Evolutionary conservation across 2,888 invertebrate species (phyloP), one percentile per base, ranked within the genome.

Genomic region (Chymomyza caudatula): DNA sequence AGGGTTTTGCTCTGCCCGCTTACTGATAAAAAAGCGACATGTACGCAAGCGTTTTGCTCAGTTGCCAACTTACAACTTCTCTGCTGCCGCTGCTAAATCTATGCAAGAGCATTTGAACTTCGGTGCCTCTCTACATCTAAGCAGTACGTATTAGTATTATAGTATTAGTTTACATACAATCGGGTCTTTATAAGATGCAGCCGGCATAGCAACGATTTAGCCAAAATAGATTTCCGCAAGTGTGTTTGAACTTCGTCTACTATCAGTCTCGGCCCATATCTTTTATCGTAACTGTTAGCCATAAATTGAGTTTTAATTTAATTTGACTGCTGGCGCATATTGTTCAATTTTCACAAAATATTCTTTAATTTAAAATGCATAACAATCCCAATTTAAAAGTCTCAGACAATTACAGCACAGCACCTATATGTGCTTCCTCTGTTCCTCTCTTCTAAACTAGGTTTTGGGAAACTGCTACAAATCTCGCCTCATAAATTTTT

Each of bases 341-440:
- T 63, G 11, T 25, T 54, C 61, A 65, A 67, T 68, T 76, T 67
- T 65, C 68, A 58, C 49, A 15, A 60, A 37, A 22, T 60, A 70
- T 74, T 68, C 63, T 53, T 70, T 70, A 67, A 77, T 64, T 77
- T 71, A 51, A 71, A 77, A 67, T 74, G 70, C 72, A 72, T 77
- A 74, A 72, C 67, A 84, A 76, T 71, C 73, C 74, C 71, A 76
- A n/a, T 81, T 78, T 68, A 61, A 59, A 64, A 55, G 65, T 61
- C 63, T 64, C 49, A 49, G 37, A 55, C 54, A 29, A 57, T 63
- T n/a, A 60, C 49, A 57, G n/a, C 15, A 22, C 19, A 13, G 6
- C 51, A 13, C 51, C 20, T 37, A 37, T 37, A 37, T 37, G 11
- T 11, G 11, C 11, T 37, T 11, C 47, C 47, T 2, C 47, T 17